Evolutionary conservation across 2,888 invertebrate genomes (phyloP).

Genomic region (Microdon myrmicae): DNA sequence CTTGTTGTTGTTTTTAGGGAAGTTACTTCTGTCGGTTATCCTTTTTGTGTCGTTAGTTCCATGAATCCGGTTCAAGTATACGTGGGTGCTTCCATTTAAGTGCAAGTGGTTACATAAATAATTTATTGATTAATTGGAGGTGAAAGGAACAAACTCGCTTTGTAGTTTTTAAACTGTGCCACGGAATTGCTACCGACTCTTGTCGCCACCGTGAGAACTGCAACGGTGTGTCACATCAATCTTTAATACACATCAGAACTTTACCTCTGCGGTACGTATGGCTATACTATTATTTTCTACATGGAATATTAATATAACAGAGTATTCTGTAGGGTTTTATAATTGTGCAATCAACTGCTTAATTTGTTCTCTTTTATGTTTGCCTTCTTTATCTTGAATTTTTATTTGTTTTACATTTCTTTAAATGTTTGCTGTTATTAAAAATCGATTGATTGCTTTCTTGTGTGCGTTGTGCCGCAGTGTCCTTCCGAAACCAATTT

Average conservation of each 20-base stretch:
- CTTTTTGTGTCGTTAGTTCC: conserved; percentile 20
- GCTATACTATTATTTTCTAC: too few species aligned
- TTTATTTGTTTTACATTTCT: conserved; percentile 29
- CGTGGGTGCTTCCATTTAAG: conserved; percentile 36
- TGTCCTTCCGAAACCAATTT: conserved; percentile 42
- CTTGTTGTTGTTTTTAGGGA: neutral
- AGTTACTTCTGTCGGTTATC: conserved; percentile 28
- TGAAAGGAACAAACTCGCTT: conserved; percentile 40
- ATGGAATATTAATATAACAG: too few species aligned
- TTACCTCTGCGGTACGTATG: too few species aligned
- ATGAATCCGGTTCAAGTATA: conserved; percentile 16
- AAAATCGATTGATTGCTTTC: conserved; percentile 40
- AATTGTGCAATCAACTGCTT: conserved; percentile 49
- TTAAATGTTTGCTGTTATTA: conserved; percentile 28
- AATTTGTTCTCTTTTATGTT: too few species aligned
- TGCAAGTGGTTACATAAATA: conserved; percentile 52
- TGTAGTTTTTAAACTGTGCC: conserved; percentile 30
- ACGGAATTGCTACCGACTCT: conserved; percentile 12
- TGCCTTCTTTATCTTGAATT: conserved; percentile 36
- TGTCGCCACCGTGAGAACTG: conserved; percentile 5
- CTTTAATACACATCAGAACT: too few species aligned
- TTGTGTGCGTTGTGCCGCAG: conserved; percentile 39
- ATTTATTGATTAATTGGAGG: conserved; percentile 51
- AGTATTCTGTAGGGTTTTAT: too few species aligned
- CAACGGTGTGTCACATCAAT: conserved; percentile 23